A percentile compares a stretch with the other conserved stretches of the same genome.
phyloP scores from a whole-genome alignment of 37 sponge, comb jelly and placozoan genomes.

The Crambe crambe region DNA sequence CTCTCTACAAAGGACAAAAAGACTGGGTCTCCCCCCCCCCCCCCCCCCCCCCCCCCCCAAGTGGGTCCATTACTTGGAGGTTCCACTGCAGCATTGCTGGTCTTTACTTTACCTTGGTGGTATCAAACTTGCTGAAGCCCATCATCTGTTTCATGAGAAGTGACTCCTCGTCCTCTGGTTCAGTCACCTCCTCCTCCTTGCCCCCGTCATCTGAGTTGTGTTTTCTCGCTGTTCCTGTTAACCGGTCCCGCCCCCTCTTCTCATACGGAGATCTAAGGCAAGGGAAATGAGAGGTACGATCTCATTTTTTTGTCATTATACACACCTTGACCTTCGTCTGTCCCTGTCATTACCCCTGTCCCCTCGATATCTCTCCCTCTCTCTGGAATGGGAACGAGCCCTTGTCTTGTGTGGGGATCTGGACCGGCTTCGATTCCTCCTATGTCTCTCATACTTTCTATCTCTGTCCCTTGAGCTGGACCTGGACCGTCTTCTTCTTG shows the following conservation, averaged over 20 bases:
- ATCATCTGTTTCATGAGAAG: slow-evolving; percentile 78
- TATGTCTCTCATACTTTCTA: slow-evolving; percentile 7
- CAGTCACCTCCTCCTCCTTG: background rate
- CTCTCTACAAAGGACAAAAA: no score
- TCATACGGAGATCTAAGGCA: background rate
- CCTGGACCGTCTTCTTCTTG: slow-evolving; percentile 33
- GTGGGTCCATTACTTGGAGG: background rate
- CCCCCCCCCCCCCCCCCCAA: background rate
- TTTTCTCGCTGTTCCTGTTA: background rate
- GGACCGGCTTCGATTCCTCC: slow-evolving; percentile 34
- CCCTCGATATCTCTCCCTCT: background rate
- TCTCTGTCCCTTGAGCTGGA: slow-evolving; percentile 41
- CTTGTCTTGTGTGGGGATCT: slow-evolving; percentile 29
- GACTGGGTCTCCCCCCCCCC: slow-evolving; percentile 1
- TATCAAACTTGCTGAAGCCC: slow-evolving; percentile 84
- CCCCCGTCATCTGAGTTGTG: background rate
- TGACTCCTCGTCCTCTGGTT: slow-evolving; percentile 67
- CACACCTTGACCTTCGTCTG: slow-evolving; percentile 2
- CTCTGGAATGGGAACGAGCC: background rate
- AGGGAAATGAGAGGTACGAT: background rate
- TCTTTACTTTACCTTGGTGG: slow-evolving; percentile 77
- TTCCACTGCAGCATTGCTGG: no score
- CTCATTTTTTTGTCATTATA: background rate
- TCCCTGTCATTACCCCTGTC: slow-evolving; percentile 18
- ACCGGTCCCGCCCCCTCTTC: background rate